A percentile compares a stretch with the other conserved stretches of the same genome.
These are phyloP conservation scores for Asbolus verrucosus DNA, from an alignment of 1,140 invertebrate genomes.

Conservation along the genomic window DNA sequence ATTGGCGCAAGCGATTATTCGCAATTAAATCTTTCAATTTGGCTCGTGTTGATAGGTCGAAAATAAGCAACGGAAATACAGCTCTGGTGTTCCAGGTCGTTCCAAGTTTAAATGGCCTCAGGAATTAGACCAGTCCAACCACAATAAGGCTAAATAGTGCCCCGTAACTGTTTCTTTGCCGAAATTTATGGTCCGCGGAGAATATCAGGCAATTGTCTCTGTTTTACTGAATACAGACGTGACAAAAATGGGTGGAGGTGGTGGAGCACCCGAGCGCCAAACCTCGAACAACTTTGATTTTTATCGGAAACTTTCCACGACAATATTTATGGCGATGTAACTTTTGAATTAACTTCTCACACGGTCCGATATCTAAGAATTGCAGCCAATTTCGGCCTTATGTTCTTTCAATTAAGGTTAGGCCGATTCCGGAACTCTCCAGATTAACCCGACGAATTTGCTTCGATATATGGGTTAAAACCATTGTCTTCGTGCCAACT, in stretches of 20 bases:
- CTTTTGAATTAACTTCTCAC: constrained; percentile 39
- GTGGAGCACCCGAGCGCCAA: neutral
- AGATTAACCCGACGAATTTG: constrained; percentile 12
- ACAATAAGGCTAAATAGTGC: constrained; percentile 41
- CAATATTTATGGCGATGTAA: constrained; percentile 38
- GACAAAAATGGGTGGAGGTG: constrained; percentile 24
- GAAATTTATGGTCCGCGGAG: constrained; percentile 38
- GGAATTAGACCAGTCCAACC: constrained; percentile 41
- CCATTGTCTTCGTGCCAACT: neutral
- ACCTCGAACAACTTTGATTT: constrained; percentile 33
- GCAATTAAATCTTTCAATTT: too few relatives aligned
- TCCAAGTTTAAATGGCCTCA: constrained; percentile 42
- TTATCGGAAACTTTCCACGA: constrained; percentile 36
- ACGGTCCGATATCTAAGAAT: constrained; percentile 29
- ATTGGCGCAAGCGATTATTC: too few relatives aligned
- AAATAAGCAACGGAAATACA: constrained; percentile 35
- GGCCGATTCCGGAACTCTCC: constrained; percentile 14
- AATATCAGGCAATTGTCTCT: constrained; percentile 37
- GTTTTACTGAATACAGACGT: constrained; percentile 26
- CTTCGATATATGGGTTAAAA: too few relatives aligned
- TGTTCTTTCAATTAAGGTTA: constrained; percentile 48
- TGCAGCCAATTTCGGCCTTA: constrained; percentile 46
- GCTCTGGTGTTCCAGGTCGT: constrained; percentile 27
- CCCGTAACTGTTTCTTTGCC: constrained; percentile 41
- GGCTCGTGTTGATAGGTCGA: constrained; percentile 30